phyloP scores from a whole-genome alignment of 2,888 invertebrate species.

The Argyresthia goedartella region DNA sequence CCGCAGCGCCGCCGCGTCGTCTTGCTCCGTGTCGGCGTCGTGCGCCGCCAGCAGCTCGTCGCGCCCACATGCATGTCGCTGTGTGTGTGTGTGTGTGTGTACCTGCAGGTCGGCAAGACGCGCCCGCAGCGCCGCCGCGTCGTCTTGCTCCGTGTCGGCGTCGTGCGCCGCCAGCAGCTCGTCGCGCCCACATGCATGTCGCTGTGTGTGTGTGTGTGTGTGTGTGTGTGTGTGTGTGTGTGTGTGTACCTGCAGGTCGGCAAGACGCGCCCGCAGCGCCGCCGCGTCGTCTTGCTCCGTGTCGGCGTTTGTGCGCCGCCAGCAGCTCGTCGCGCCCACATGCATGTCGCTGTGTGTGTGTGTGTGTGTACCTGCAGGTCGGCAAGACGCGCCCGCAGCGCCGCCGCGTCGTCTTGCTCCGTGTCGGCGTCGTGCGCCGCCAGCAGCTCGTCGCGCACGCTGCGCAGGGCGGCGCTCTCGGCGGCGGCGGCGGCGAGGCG shows the following conservation, averaged over 20 bases:
- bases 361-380: conserved; percentile 45
- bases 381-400: conserved; percentile 33
- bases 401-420: conserved; percentile 26
- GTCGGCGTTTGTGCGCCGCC: conserved; percentile 28
- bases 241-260: conserved; percentile 37
- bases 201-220: no score
- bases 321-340: conserved; percentile 52
- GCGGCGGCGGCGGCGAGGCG: conserved; percentile 28
- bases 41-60: no score
- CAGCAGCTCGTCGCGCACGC: conserved; percentile 50
- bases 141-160: conserved; percentile 24
- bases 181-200: conserved; percentile 47
- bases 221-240: no score
- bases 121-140: conserved; percentile 26
- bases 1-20: no score
- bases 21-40: no score
- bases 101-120: conserved; percentile 63
- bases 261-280: neutral
- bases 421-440: conserved; percentile 27
- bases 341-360: no score
- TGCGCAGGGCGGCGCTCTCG: conserved; percentile 47
- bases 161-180: conserved; percentile 43
- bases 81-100: no score
- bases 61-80: no score
- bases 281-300: conserved; percentile 11